These are phyloP conservation scores for Habroteleia sp. DNA, from an alignment of 2,888 invertebrate species.

Conservation along the genomic window DNA sequence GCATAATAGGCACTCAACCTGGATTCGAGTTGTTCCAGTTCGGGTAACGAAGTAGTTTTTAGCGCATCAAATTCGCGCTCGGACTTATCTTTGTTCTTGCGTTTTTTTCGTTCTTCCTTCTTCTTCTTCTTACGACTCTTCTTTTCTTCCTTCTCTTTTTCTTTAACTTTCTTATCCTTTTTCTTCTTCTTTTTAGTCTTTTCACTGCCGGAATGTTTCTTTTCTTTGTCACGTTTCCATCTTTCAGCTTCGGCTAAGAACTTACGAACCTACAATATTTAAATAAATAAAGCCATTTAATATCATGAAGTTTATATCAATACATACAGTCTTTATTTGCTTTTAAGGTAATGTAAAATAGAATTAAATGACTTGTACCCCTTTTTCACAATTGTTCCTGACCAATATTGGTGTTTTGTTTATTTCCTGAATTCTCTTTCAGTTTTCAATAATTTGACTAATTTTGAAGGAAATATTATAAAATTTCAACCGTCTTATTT, in stretches of 20 bases:
- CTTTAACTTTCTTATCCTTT: conserved; percentile 88
- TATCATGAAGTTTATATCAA: no score
- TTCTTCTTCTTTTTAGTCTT: conserved; percentile 87
- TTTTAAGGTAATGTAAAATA: no score
- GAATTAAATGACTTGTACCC: no score
- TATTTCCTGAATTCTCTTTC: no score
- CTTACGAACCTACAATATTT: conserved; percentile 87
- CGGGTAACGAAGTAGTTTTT: conserved; percentile 86
- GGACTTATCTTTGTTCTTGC: conserved; percentile 81
- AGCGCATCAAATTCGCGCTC: conserved; percentile 86
- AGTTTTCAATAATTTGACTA: no score
- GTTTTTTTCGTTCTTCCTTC: conserved; percentile 85
- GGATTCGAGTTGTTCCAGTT: conserved; percentile 88
- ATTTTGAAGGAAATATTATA: no score
- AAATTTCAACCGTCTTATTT: no score
- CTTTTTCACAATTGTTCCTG: no score
- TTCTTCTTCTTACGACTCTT: conserved; percentile 83
- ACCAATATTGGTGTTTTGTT: no score
- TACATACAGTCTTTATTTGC: no score
- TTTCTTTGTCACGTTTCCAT: conserved; percentile 88
- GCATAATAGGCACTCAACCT: conserved; percentile 90
- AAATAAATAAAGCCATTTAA: no score
- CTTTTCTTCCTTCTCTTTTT: conserved; percentile 85
- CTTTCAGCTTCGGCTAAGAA: conserved; percentile 91
- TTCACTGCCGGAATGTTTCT: conserved; percentile 86